Percentiles rank a stretch among this genome's conserved stretches.
These are phyloP conservation scores for Scaptomyza reducta DNA, from an alignment of 2,888 invertebrate species.

Conservation along the genomic window DNA sequence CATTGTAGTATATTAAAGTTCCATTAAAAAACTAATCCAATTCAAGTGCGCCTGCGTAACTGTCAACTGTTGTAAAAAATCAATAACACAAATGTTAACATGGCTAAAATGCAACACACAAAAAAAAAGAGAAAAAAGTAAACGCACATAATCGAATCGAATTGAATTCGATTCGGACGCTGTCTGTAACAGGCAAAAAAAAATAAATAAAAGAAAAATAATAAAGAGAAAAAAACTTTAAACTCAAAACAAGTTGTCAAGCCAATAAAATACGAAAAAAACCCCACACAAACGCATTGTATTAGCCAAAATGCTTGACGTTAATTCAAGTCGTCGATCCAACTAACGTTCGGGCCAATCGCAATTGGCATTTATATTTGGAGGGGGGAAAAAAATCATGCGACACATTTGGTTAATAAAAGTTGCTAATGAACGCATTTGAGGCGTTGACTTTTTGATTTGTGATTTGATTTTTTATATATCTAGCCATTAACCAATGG, in stretches of 20 bases:
- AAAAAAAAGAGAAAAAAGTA: constrained; percentile 17
- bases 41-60: constrained; percentile 67
- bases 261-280: constrained; percentile 37
- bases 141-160: constrained; percentile 10
- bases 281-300: constrained; percentile 33
- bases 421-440: constrained; percentile 65
- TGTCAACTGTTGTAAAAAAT: constrained; percentile 76
- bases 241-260: constrained; percentile 31
- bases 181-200: constrained; percentile 26
- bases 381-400: constrained; percentile 32
- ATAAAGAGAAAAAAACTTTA: constrained; percentile 1
- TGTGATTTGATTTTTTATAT: constrained; percentile 30
- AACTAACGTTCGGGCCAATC: constrained; percentile 51
- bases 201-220: constrained; percentile 1
- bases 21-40: constrained; percentile 32
- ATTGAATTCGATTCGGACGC: constrained; percentile 14
- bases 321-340: constrained; percentile 45
- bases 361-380: constrained; percentile 28
- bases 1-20: constrained; percentile 32
- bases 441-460: constrained; percentile 52
- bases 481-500: constrained; percentile 47
- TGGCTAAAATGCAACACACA: constrained; percentile 37
- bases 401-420: constrained; percentile 75
- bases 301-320: constrained; percentile 51
- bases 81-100: constrained; percentile 78